Evolutionary conservation across 2,888 invertebrate species (phyloP).

Genomic region (Lamproptera curius): DNA sequence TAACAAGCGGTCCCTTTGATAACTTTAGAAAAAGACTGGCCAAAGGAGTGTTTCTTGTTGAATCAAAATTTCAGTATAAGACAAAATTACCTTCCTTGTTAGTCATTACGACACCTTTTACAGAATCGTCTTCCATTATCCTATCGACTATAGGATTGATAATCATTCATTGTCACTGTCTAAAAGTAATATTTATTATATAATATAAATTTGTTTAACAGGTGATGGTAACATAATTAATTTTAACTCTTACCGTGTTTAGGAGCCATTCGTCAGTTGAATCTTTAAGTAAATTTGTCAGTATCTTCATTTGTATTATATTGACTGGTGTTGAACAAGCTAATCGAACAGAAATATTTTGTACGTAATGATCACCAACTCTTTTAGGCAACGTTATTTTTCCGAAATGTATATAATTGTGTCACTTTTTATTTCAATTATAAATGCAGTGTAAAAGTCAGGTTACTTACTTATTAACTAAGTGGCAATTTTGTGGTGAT

Average conservation of each 20-base stretch:
- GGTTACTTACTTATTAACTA: no score
- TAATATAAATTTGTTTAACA: no score
- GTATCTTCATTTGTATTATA: constrained; percentile 61
- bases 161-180: constrained; percentile 50
- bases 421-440: no score
- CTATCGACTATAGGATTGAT: constrained; percentile 61
- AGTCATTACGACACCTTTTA: constrained; percentile 63
- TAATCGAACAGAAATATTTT: no score
- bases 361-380: no score
- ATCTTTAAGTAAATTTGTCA: constrained; percentile 55
- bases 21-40: neutral
- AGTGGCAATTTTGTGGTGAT: no score
- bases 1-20: neutral
- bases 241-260: constrained; percentile 41
- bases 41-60: neutral
- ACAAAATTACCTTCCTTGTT: constrained; percentile 53
- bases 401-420: no score
- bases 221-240: neutral
- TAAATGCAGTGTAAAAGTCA: no score
- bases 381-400: no score
- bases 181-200: constrained; percentile 28
- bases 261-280: constrained; percentile 52
- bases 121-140: constrained; percentile 65
- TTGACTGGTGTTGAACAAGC: no score
- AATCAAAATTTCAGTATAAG: no score